These are phyloP conservation scores for Ellobius talpinus DNA, from an alignment of 2,113 vertebrate genomes.

Conservation along the genomic window DNA sequence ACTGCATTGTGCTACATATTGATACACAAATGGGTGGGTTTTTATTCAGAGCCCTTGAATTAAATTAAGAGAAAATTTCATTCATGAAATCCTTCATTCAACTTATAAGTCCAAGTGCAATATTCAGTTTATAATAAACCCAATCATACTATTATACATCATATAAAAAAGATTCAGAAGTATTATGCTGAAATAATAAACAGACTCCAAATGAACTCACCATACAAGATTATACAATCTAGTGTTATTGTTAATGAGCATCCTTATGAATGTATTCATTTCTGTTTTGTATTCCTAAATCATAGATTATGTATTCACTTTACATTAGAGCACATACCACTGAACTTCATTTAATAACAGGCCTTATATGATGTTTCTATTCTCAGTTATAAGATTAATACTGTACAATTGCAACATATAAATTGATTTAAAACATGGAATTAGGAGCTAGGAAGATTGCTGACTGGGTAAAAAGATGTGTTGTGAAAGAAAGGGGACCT, in stretches of 20 bases:
- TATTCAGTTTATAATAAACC: background rate
- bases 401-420: background rate
- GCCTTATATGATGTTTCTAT: background rate
- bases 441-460: background rate
- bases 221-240: background rate
- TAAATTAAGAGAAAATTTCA: background rate
- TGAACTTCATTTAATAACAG: slow-evolving; percentile 25
- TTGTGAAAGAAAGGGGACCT: background rate
- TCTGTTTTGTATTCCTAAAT: background rate
- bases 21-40: background rate
- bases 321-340: background rate
- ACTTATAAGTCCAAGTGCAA: background rate
- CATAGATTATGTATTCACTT: background rate
- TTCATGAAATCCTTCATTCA: background rate
- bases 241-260: background rate
- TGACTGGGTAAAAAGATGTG: background rate
- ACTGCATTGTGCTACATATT: background rate
- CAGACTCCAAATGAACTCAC: background rate
- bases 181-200: background rate
- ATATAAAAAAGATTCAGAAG: background rate
- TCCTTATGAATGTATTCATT: background rate
- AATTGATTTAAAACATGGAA: background rate
- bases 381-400: background rate
- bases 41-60: background rate
- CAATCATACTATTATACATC: background rate